Evolutionary conservation across 2,888 invertebrate species (phyloP).

Genomic region (Sphecodes monilicornis): DNA sequence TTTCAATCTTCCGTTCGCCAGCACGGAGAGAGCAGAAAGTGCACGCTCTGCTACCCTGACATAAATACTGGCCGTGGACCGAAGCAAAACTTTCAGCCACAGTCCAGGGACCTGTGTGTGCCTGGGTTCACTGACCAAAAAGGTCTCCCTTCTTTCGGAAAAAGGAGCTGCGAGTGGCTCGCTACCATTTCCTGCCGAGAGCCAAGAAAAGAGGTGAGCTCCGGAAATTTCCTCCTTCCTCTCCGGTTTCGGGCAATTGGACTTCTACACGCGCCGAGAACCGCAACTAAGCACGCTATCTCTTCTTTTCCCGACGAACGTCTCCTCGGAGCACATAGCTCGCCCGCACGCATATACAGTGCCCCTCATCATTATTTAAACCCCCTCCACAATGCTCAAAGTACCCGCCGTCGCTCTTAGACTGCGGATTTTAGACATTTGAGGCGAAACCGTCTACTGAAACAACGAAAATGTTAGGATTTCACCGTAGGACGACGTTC

Average conservation of each 20-base stretch:
- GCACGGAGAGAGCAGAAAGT: slow-evolving; percentile 42
- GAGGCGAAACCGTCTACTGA: background rate
- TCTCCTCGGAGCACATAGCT: slow-evolving; percentile 1
- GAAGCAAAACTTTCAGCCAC: slow-evolving; percentile 48
- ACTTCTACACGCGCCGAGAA: slow-evolving; percentile 42
- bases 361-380: background rate
- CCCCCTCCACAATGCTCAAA: background rate
- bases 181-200: slow-evolving; percentile 49
- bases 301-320: slow-evolving; percentile 30
- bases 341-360: slow-evolving; percentile 18
- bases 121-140: slow-evolving; percentile 46
- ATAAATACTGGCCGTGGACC: slow-evolving; percentile 53
- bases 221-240: slow-evolving; percentile 58
- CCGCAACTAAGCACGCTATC: slow-evolving; percentile 53
- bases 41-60: slow-evolving; percentile 52
- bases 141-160: slow-evolving; percentile 42
- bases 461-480: background rate
- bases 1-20: slow-evolving; percentile 52
- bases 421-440: background rate
- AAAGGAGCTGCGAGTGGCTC: slow-evolving; percentile 48
- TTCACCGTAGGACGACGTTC: background rate
- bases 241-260: slow-evolving; percentile 58
- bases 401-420: background rate
- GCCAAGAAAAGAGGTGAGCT: slow-evolving; percentile 45
- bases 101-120: slow-evolving; percentile 25